Base-by-base conservation (phyloP, 2,888 invertebrate species). In the Apomyelois bistriatella region DNA sequence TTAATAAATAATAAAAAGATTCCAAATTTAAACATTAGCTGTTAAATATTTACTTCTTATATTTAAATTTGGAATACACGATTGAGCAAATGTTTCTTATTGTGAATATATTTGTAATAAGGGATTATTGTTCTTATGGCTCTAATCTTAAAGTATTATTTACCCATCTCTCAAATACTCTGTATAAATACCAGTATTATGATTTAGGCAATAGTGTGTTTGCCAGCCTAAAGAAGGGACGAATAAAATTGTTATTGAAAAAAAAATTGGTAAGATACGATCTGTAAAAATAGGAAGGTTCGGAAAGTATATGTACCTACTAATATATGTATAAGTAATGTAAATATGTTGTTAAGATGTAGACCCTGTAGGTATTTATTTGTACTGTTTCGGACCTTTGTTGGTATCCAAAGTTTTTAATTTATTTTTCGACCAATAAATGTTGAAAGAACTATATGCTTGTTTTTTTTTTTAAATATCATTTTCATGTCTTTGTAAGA, bases 351-450 rank as follows among this genome's bases (percentile, higher is more conserved):
- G 79, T 85, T 85, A 82, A 85, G 81, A 58, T 60, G 85, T 82
- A 88, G 87, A 70, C 79, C 86, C 82, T 71, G 85, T 88, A 88
- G 86, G 83, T 88, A 89, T 89, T 89, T 89, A 89, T 89, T 89
- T 88, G 76, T 85, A 87, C 83, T 82, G 85, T 85, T 88, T 90
- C 79, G 79, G 88, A 82, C 89, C 89, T 90, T 85, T 85, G 89
- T 90, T 89, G 79, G 86, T 83, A 85, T 88, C 89, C 88, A 90
- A 90, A 89, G 88, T 90, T 89, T 84, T 89, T 90, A 83, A 90
- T 89, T 90, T 90, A 90, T 90, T 90, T 90, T 90, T 90, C 89
- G 89, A 90, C 89, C 89, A 90, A 90, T 90, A 90, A 90, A 90
- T 89, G 89, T 90, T 89, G 89, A 87, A 89, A 89, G 89, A 86